A percentile compares a stretch with the other conserved stretches of the same genome.
Conservation (phyloP, 1,140 invertebrate genomes). For the Drosophila leontia region DNA sequence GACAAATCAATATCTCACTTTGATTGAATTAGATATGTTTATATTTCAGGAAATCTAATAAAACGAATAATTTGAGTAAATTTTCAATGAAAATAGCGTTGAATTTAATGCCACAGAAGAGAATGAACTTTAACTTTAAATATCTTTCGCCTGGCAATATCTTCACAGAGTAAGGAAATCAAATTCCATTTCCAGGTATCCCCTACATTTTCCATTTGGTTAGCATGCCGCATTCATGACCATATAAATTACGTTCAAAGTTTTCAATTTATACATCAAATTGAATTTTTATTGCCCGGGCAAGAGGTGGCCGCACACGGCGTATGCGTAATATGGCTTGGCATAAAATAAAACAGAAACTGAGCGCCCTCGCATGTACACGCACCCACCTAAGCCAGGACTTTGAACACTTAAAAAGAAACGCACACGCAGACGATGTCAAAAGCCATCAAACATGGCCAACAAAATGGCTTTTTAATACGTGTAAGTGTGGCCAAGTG, state of each 20-base stretch:
- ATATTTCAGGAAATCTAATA: too few species aligned
- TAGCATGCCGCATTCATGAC: constrained; percentile 41
- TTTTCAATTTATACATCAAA: constrained; percentile 80
- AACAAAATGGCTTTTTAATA: constrained; percentile 81
- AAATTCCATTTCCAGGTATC: neutral
- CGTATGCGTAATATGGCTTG: constrained; percentile 68
- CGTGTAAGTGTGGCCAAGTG: constrained; percentile 69
- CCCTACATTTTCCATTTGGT: constrained; percentile 13
- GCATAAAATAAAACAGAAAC: constrained; percentile 57
- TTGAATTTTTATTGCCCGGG: constrained; percentile 73
- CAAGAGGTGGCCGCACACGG: constrained; percentile 43
- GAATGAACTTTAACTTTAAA: neutral
- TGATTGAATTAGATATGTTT: too few species aligned
- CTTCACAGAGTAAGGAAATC: neutral
- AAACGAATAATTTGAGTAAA: neutral
- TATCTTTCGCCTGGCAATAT: neutral
- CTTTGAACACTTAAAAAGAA: constrained; percentile 54
- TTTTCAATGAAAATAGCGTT: neutral
- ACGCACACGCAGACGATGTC: constrained; percentile 60
- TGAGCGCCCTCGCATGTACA: constrained; percentile 13
- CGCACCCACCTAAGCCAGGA: constrained; percentile 33
- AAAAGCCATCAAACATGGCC: constrained; percentile 80
- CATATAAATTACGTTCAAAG: constrained; percentile 59
- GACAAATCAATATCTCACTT: neutral
- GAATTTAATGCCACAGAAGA: neutral